Evolutionary conservation across 2,797 vertebrate genomes (phyloP), one percentile per base, ranked within the genome.

Genomic region (Hyperoplus immaculatus): DNA sequence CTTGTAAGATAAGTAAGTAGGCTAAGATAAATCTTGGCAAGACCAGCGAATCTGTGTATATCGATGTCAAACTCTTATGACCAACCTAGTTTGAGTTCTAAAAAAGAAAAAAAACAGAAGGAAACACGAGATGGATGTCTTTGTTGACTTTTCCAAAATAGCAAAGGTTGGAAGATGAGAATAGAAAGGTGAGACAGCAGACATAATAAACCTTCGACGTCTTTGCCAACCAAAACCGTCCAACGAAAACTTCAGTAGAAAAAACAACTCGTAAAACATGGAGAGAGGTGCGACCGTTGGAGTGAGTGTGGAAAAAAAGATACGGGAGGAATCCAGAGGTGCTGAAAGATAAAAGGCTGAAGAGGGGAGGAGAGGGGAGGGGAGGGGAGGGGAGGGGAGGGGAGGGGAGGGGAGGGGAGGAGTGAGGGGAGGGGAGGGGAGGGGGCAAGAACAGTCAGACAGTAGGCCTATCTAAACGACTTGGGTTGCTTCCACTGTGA

Each of bases 261-360:
- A 60, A 75, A 51, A 41, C 38, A 43, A 50, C 51, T 53, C 62
- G 14, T 14, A 60, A 36, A 57, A 60, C 63, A 70, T 55, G 36
- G 61, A 11, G 69, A 69, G 65, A 78, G n/a, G 67, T 57, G 55
- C 80, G 72, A 72, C 49, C 9, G 9, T 39, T 50, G 56, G 69
- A 59, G 72, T 61, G 60, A 47, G 61, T 74, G 63, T 51, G 56
- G 55, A 29, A 29, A 58, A 72, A 82, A 75, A 79, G 38, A 56
- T 41, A 49, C 58, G n/a, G 63, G 46, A 69, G 70, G 55, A 74
- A 75, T 61, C 54, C 66, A 79, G 84, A 90, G 72, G 80, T 83
- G 84, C 51, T 83, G 80, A 86, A 82, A 81, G 75, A 83, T 58
- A 69, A 72, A 79, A 76, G 39, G 41, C 61, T 16, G 66, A 46